Evolutionary conservation across 2,797 vertebrate species (phyloP).

Genomic region (Xenentodon cancila): DNA sequence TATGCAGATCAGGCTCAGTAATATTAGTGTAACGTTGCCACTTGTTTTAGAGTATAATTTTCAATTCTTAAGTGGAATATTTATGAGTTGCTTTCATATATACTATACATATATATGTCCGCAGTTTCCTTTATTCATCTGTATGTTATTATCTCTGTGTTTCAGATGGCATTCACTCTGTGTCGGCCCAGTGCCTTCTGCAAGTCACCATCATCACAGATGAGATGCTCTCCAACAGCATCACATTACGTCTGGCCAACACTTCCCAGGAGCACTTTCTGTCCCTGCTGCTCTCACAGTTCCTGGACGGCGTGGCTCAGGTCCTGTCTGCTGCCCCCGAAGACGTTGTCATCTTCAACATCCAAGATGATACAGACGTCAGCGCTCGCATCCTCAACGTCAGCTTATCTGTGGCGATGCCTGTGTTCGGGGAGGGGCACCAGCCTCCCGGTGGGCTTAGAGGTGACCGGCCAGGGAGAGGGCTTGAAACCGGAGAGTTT

Average conservation of each 20-base stretch:
- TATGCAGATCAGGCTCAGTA: too few species aligned
- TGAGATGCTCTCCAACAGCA: conserved; percentile 96
- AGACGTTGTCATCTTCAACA: conserved; percentile 92
- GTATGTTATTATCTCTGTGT: conserved; percentile 8
- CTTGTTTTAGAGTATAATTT: too few species aligned
- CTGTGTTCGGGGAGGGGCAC: conserved; percentile 54
- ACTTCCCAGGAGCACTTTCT: conserved; percentile 94
- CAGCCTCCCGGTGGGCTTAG: conserved; percentile 61
- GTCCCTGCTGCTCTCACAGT: conserved; percentile 90
- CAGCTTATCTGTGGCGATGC: conserved; percentile 88
- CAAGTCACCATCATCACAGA: conserved; percentile 95
- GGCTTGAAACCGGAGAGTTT: conserved; percentile 71
- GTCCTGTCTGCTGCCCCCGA: conserved; percentile 88
- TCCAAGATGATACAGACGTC: conserved; percentile 92
- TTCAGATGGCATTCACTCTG: conserved; percentile 90
- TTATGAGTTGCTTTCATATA: too few species aligned
- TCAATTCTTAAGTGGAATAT: too few species aligned
- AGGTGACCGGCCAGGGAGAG: conserved; percentile 68
- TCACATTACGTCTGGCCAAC: conserved; percentile 92
- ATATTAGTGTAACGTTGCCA: too few species aligned
- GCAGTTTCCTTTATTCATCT: too few species aligned
- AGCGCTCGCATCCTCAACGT: conserved; percentile 91
- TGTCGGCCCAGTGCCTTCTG: conserved; percentile 91
- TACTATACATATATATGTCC: too few species aligned
- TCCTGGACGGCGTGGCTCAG: conserved; percentile 90